Evolutionary conservation across 1,140 invertebrate genomes (phyloP).

Genomic region (Penaeus indicus): DNA sequence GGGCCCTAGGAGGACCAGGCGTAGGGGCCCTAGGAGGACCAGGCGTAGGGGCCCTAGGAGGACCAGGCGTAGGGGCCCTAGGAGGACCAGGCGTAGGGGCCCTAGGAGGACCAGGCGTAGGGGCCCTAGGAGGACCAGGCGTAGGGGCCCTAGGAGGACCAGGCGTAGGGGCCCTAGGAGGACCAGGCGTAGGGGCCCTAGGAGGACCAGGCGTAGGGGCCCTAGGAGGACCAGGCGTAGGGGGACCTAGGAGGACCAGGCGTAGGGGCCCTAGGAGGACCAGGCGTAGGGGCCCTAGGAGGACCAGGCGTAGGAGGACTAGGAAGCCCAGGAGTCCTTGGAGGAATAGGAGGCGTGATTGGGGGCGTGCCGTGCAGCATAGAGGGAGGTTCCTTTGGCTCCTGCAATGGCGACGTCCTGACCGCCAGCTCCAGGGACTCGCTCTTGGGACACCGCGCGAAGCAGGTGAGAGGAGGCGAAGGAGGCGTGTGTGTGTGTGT

Average conservation of each 20-base stretch:
- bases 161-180: too few species aligned
- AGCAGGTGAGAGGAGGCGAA: neutral
- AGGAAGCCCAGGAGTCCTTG: neutral
- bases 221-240: neutral
- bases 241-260: neutral
- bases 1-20: neutral
- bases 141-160: too few species aligned
- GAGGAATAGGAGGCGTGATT: neutral
- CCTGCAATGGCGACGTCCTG: neutral
- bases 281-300: neutral
- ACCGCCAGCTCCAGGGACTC: conserved; percentile 5
- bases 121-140: neutral
- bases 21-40: too few species aligned
- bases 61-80: neutral
- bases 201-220: too few species aligned
- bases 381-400: neutral
- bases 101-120: neutral
- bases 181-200: too few species aligned
- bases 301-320: neutral
- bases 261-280: too few species aligned
- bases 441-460: neutral
- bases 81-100: neutral
- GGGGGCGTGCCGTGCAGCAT: neutral
- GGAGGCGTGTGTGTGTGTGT: too few species aligned
- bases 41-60: neutral